These are phyloP conservation scores for Diarsia mendica DNA, from an alignment of 2,888 invertebrate species.

Conservation along the genomic window DNA sequence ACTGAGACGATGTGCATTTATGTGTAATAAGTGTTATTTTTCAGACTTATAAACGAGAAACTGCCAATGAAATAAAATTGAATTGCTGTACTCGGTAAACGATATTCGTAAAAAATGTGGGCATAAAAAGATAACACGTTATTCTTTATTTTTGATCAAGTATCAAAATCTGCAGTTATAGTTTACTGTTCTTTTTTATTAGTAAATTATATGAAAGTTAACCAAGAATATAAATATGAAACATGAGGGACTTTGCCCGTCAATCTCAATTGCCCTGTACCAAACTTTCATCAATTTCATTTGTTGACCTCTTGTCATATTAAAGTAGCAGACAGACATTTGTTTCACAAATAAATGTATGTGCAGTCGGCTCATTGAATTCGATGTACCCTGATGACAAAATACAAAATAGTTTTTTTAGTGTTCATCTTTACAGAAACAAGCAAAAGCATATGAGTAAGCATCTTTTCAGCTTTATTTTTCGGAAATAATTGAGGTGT, in stretches of 20 bases:
- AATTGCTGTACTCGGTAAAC: slow-evolving; percentile 36
- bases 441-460: too few species aligned
- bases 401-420: background rate
- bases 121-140: slow-evolving; percentile 29
- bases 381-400: slow-evolving; percentile 3
- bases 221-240: background rate
- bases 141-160: slow-evolving; percentile 28
- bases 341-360: slow-evolving; percentile 21
- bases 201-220: background rate
- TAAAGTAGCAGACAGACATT: slow-evolving; percentile 33
- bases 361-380: slow-evolving; percentile 5
- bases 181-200: slow-evolving; percentile 13
- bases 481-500: background rate
- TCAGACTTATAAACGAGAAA: slow-evolving; percentile 67
- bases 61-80: slow-evolving; percentile 58
- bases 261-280: slow-evolving; percentile 67
- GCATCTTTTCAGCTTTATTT: background rate
- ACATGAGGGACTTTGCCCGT: slow-evolving; percentile 65
- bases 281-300: slow-evolving; percentile 50
- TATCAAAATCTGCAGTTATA: slow-evolving; percentile 25
- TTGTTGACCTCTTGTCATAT: slow-evolving; percentile 66
- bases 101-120: slow-evolving; percentile 30
- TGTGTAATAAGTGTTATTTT: slow-evolving; percentile 71
- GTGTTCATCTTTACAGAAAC: background rate
- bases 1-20: slow-evolving; percentile 74